Evolutionary conservation across 2,797 vertebrate genomes (phyloP), one percentile per base, ranked within the genome.

Genomic region (Hozukius guyotensis): DNA sequence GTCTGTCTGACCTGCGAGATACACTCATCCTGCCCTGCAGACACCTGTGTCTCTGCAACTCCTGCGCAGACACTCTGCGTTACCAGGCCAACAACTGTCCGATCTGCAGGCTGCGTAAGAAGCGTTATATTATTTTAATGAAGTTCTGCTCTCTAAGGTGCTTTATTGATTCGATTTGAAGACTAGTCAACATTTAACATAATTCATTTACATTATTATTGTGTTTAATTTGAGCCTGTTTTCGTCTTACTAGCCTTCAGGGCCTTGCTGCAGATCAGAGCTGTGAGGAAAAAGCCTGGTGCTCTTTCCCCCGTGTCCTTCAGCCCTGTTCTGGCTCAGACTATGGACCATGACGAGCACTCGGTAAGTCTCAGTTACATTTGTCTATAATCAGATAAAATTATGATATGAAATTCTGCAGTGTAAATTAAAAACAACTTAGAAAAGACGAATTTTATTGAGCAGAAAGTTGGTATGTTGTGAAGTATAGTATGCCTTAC

Each of bases 1-100:
- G 98, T 93, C 96, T 99, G 81, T 99, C 98, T 0, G 98, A 99
- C 92, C 94, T 99, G 60, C 95, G 98, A 0, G 98, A 99, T 93
- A 99, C 98, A 0, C 97, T 99, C 72, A 99, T 99, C 90, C 95
- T 99, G 88, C 98, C 98, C 78, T 99, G 98, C 94, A 95, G 98
- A 80, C 98, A 99, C 90, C 94, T 99, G 89, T 99, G 98, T 83
- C 96, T 99, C 38, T 99, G 98, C 90, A 99, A 98, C 90, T 97
- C 98, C 22, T 99, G 98, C 0, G 98, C 98, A 0, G 98, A 99
- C 92, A 99, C 98, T 0, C 94, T 99, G 82, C 98, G 98, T 78
- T 99, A 99, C 94, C 98, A 98, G 92, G 98, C 98, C 90, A 99
- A 99, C 96, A 99, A 99, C 95, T 99, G 98, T 80, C 98, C 98